Base-by-base conservation (phyloP, 2,113 vertebrate species). In the Phrynocephalus versicolor region DNA sequence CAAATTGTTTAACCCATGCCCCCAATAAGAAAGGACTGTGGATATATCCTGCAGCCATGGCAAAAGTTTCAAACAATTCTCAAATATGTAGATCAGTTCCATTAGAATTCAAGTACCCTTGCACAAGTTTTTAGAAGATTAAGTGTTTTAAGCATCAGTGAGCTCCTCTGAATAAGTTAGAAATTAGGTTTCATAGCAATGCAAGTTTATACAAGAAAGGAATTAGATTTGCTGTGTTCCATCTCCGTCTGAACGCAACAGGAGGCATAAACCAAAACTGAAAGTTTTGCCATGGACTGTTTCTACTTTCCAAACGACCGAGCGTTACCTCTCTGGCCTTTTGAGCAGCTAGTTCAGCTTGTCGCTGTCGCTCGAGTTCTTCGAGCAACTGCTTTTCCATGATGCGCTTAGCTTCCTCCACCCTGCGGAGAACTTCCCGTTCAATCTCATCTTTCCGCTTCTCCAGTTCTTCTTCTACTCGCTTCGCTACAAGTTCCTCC, bases 271-370 rank as follows among this genome's bases (percentile, higher is more conserved):
- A 94, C 95, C 90, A 37, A 96, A 95, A 96, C 95, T 97, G 96
- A 98, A 96, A 97, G 96, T 97, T 97, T 96, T 97, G 96, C 97
- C 97, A 97, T 97, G 97, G 97, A 97, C 97, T 97, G 97, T 96
- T 97, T 97, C 96, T 98, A 97, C 95, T 95, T 98, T 98, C 97
- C 98, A 97, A 99, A 99, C 98, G 98, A 99, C 97, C 97, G 97
- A 99, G 98, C 97, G 98, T 99, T 99, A 99, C 99, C 99, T 99
- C 99, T 98, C 99, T 98, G 94, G 98, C 98, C 96, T 98, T 99
- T 96, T 99, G 99, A 82, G 99, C 98, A 70, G 98, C 97, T 95
- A 99, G 96, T 96, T 99, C 99, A 75, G 98, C 98, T 96, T 99
- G 99, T 96, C 98, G 97, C 96, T 99, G 99, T 94, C 97, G 97